A percentile compares a stretch with the other conserved stretches of the same genome.
Evolutionary conservation across 2,113 vertebrate species (phyloP).

Genomic region (Butorides virescens): DNA sequence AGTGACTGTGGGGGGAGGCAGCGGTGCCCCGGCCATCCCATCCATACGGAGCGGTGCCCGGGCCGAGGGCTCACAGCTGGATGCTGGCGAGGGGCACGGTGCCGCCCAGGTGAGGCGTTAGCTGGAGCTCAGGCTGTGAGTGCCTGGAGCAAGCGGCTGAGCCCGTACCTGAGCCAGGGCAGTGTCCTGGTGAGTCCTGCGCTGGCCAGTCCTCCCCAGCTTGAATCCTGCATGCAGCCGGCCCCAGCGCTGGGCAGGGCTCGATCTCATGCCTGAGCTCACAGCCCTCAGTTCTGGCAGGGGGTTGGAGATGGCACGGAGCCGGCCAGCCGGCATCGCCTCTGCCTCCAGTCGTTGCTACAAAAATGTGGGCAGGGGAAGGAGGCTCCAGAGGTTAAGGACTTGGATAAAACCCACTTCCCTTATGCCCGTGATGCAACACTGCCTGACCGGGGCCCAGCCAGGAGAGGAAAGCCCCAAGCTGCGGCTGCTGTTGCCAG

Average conservation of each 20-base stretch:
- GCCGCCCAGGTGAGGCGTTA: fast-evolving
- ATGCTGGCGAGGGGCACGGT: background rate
- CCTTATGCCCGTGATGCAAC: fast-evolving
- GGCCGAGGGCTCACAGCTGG: background rate
- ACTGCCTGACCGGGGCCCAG: background rate
- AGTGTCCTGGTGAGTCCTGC: fast-evolving
- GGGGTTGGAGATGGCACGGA: background rate
- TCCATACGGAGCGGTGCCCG: fast-evolving
- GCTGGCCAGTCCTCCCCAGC: background rate
- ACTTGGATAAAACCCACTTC: fast-evolving
- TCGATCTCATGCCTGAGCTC: background rate
- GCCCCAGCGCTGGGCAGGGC: background rate
- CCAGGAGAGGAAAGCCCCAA: fast-evolving
- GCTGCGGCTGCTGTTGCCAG: fast-evolving
- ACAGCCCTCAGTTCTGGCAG: background rate
- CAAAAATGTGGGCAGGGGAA: background rate
- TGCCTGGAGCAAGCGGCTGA: background rate
- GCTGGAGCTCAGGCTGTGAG: background rate
- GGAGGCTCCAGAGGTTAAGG: background rate
- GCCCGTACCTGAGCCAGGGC: fast-evolving
- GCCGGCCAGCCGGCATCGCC: background rate
- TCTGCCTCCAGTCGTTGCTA: background rate
- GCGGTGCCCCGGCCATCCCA: fast-evolving
- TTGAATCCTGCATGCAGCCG: fast-evolving
- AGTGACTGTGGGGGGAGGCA: background rate